These are phyloP conservation scores for Aptenodytes patagonicus DNA, from an alignment of 2,113 vertebrate genomes.

Conservation along the genomic window DNA sequence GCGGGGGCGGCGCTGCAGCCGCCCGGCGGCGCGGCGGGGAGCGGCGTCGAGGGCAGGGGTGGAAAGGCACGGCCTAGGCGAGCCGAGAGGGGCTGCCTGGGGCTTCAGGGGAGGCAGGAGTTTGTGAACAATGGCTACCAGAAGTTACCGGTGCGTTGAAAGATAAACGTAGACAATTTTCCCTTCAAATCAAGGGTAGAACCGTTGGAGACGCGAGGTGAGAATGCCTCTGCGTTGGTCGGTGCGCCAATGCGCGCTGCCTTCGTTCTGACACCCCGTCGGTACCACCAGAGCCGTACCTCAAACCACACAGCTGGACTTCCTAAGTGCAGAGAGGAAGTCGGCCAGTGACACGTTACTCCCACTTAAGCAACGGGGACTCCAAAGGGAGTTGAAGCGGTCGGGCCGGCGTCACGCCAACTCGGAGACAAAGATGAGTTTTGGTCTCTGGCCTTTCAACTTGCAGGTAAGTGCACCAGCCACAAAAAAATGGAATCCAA, in stretches of 20 bases:
- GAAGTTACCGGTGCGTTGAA: background rate
- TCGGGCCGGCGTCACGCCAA: accelerated
- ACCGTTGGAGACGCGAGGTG: background rate
- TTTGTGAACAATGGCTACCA: accelerated
- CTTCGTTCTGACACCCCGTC: accelerated
- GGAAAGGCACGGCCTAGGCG: background rate
- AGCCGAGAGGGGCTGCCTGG: accelerated
- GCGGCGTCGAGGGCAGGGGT: no score
- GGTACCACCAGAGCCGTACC: accelerated
- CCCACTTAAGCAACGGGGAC: accelerated
- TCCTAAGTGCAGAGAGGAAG: accelerated
- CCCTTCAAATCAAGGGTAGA: no score
- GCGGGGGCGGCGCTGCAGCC: no score
- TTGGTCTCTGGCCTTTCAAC: background rate
- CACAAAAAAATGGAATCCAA: background rate
- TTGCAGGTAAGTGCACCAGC: background rate
- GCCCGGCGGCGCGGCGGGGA: no score
- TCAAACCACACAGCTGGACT: accelerated
- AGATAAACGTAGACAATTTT: accelerated
- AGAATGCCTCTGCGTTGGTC: background rate
- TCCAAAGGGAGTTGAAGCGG: accelerated
- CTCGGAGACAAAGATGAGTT: accelerated
- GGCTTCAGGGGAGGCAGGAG: no score
- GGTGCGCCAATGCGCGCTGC: accelerated
- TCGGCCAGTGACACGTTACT: accelerated